Percentiles rank a stretch among this genome's conserved stretches.
These are phyloP conservation scores for Eilema depressum DNA, from an alignment of 2,888 invertebrate genomes.

Conservation along the genomic window DNA sequence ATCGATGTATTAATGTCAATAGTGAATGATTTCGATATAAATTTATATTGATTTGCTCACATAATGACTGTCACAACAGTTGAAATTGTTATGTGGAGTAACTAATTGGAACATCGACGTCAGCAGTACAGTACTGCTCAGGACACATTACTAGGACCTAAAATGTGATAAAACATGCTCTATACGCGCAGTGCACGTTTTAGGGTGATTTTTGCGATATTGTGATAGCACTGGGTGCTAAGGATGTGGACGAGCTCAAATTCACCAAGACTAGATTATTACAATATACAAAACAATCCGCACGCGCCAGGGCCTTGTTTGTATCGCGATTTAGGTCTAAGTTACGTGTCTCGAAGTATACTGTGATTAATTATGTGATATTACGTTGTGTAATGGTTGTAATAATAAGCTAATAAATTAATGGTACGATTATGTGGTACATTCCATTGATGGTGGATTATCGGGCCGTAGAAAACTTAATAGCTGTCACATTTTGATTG, in stretches of 20 bases:
- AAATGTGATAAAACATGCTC: no score
- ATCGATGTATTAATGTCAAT: slow-evolving; percentile 33
- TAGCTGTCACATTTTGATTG: background rate
- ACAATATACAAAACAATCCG: no score
- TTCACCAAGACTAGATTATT: no score
- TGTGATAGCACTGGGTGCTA: no score
- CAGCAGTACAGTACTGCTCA: background rate
- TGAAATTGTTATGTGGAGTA: slow-evolving; percentile 31
- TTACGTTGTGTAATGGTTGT: slow-evolving; percentile 14
- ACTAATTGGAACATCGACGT: slow-evolving; percentile 32
- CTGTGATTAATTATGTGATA: slow-evolving; percentile 9
- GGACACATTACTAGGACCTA: no score
- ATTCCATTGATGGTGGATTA: background rate
- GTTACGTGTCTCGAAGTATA: no score
- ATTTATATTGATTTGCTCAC: slow-evolving; percentile 26
- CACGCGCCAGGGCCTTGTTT: no score
- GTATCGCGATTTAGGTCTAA: no score
- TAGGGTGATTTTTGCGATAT: no score
- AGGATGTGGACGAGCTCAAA: no score
- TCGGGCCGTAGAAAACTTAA: background rate
- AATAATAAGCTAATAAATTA: slow-evolving; percentile 21
- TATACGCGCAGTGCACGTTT: no score
- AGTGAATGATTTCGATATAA: slow-evolving; percentile 26
- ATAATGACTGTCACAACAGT: slow-evolving; percentile 23
- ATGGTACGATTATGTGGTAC: slow-evolving; percentile 1